These are phyloP conservation scores for Tenthredo scrophulariae DNA, from an alignment of 2,888 invertebrate species.

Conservation along the genomic window DNA sequence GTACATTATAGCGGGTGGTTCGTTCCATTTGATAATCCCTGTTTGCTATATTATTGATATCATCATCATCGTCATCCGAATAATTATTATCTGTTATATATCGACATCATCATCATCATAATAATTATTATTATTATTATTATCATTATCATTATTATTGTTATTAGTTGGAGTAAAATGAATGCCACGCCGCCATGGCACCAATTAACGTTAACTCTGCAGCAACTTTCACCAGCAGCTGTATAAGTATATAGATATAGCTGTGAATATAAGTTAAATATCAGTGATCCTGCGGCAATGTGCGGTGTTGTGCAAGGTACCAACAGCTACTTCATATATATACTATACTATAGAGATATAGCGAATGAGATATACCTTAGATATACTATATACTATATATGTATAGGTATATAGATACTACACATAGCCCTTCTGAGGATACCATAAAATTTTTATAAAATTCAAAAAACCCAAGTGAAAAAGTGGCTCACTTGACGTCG, in stretches of 20 bases:
- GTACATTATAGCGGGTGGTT: not conserved
- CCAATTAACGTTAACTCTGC: slow-evolving; percentile 21
- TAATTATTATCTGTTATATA: not conserved
- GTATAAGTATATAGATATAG: not conserved
- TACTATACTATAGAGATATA: not conserved
- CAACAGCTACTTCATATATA: not conserved
- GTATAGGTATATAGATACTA: not conserved
- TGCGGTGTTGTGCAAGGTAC: slow-evolving; percentile 24
- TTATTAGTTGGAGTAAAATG: slow-evolving; percentile 22
- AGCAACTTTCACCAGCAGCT: slow-evolving; percentile 31
- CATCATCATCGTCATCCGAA: not conserved
- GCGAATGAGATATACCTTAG: not conserved
- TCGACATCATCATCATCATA: not conserved
- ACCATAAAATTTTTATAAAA: too few relatives aligned
- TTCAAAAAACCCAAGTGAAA: too few relatives aligned
- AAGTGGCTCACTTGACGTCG: too few relatives aligned
- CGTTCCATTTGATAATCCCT: not conserved
- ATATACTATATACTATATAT: not conserved
- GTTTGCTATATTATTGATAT: not conserved
- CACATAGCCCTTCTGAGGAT: not conserved
- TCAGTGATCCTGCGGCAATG: slow-evolving; percentile 29
- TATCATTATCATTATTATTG: not conserved
- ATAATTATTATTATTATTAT: not conserved
- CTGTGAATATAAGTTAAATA: not conserved
- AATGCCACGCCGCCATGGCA: slow-evolving; percentile 30